phyloP scores from a whole-genome alignment of 2,113 vertebrate genomes.

The Setophaga petechia region DNA sequence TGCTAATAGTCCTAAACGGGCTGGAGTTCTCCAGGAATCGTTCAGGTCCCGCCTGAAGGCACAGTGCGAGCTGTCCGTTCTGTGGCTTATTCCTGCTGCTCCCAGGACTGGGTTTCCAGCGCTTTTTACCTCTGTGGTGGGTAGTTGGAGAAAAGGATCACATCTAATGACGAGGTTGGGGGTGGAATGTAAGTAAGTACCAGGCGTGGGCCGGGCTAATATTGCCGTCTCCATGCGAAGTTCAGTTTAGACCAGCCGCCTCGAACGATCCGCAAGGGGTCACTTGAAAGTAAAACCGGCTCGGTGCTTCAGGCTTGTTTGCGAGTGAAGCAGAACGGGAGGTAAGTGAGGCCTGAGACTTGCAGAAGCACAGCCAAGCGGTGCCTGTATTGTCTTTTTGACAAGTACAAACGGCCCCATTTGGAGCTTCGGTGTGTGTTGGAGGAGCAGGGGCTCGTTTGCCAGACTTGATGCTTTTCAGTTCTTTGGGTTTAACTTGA shows the following conservation, averaged over 20 bases:
- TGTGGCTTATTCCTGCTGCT: neutral
- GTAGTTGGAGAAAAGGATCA: neutral
- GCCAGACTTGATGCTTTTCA: neutral
- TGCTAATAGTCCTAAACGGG: neutral
- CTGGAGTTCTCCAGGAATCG: neutral
- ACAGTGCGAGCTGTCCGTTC: neutral
- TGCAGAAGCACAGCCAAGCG: neutral
- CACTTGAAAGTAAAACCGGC: neutral
- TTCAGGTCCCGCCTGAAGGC: neutral
- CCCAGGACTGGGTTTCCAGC: neutral
- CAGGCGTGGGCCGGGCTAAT: neutral
- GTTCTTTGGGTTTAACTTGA: neutral
- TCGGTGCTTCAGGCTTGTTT: rapidly evolving
- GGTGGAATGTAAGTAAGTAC: too few species aligned
- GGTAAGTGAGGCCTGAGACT: neutral
- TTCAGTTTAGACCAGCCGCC: neutral
- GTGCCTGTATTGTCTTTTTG: neutral
- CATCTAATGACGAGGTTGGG: rapidly evolving
- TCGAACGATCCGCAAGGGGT: neutral
- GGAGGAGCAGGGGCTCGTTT: neutral
- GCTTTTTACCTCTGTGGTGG: neutral
- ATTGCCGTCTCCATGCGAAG: neutral
- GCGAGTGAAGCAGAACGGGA: neutral
- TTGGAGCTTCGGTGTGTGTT: neutral
- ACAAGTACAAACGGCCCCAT: neutral